These are phyloP conservation scores for Dasyurus viverrinus DNA, from an alignment of 2,113 vertebrate genomes.

Conservation along the genomic window DNA sequence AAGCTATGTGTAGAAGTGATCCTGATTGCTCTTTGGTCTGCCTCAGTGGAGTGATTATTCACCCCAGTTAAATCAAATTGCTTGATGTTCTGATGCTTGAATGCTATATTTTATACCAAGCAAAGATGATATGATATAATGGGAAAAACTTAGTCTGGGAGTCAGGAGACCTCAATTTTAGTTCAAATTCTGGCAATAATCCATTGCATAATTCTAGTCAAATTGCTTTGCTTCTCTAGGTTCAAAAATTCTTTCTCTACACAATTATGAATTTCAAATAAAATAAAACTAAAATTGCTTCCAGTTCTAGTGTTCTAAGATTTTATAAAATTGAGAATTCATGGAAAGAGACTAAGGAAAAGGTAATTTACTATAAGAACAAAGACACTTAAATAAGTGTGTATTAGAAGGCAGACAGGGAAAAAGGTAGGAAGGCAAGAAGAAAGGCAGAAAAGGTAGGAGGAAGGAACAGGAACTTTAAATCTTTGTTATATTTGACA, in stretches of 20 bases:
- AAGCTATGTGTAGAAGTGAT: background rate
- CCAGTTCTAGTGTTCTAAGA: background rate
- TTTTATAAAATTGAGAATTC: background rate
- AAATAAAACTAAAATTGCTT: background rate
- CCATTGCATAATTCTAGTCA: background rate
- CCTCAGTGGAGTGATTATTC: background rate
- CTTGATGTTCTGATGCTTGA: background rate
- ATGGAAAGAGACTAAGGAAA: background rate
- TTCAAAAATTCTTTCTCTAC: background rate
- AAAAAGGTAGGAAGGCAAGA: background rate
- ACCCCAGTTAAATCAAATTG: background rate
- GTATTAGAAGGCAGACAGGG: background rate
- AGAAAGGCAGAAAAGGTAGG: too few species aligned
- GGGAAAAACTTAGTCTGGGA: background rate
- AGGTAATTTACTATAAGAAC: background rate
- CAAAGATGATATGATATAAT: background rate
- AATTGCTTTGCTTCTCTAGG: background rate
- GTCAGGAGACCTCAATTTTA: background rate
- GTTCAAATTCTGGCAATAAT: background rate
- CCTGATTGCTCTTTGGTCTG: background rate
- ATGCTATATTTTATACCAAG: background rate
- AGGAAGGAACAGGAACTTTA: background rate
- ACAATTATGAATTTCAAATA: background rate
- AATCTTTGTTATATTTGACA: background rate
- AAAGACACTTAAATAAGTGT: background rate